Evolutionary conservation across 2,797 vertebrate genomes (phyloP).

Genomic region (Perdix hodgsoniae): DNA sequence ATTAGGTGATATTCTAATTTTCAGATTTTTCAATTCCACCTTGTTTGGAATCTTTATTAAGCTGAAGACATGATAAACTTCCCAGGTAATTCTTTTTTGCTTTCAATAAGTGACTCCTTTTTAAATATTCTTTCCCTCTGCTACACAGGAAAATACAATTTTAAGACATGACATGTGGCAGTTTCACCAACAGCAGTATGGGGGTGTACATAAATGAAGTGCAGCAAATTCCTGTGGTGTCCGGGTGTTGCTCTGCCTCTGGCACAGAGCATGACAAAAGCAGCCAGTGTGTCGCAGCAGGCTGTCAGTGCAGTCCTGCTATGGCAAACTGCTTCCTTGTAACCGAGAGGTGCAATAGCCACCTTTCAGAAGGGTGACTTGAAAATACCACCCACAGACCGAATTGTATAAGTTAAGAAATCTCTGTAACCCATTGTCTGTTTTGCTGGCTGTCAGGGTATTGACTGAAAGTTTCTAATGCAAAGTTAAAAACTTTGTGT

Average conservation of each 20-base stretch:
- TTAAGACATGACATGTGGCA: background rate
- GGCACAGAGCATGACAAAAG: background rate
- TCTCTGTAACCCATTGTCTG: background rate
- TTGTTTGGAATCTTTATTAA: background rate
- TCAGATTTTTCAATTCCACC: background rate
- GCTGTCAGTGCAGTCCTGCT: background rate
- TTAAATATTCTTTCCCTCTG: background rate
- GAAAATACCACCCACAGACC: background rate
- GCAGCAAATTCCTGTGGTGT: background rate
- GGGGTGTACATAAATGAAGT: background rate
- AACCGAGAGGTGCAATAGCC: background rate
- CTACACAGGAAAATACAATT: background rate
- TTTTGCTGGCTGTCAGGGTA: constrained; percentile 5
- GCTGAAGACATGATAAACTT: background rate
- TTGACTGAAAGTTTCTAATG: background rate
- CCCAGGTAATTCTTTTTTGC: background rate
- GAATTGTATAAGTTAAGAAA: background rate
- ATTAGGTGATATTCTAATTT: background rate
- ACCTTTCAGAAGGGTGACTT: background rate
- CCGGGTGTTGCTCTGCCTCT: background rate
- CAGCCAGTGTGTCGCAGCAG: background rate
- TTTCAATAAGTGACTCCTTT: background rate
- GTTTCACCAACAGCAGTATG: background rate
- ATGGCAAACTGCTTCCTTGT: background rate
- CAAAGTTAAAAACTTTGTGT: background rate